phyloP scores from a whole-genome alignment of 2,797 vertebrate genomes.

The Etheostoma nigrum region DNA sequence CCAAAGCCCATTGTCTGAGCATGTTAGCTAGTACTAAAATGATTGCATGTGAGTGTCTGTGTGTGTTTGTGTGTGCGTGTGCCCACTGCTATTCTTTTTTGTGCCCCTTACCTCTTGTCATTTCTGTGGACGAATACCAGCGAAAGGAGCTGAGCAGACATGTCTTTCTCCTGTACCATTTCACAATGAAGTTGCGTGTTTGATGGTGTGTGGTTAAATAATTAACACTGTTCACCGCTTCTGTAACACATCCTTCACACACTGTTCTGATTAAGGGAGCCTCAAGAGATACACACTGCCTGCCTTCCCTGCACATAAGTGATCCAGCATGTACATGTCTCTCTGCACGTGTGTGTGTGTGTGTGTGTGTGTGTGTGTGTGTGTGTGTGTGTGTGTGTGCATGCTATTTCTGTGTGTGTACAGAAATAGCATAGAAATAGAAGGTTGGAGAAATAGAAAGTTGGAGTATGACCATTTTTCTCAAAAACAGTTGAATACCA shows the following conservation, averaged over 20 bases:
- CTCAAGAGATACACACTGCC: slow-evolving; percentile 60
- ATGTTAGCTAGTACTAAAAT: slow-evolving; percentile 73
- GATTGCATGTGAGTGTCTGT: slow-evolving; percentile 55
- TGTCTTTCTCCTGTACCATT: slow-evolving; percentile 46
- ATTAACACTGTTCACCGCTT: slow-evolving; percentile 73
- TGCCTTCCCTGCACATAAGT: slow-evolving; percentile 36
- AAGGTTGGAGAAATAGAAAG: background rate
- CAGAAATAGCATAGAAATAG: too few species aligned
- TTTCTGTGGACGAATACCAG: slow-evolving; percentile 52
- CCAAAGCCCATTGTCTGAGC: slow-evolving; percentile 75
- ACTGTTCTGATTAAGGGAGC: slow-evolving; percentile 76
- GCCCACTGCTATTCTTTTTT: slow-evolving; percentile 26
- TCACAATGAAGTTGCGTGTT: slow-evolving; percentile 36
- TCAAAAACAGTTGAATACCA: slow-evolving; percentile 34
- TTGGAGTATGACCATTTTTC: slow-evolving; percentile 17
- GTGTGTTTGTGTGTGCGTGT: slow-evolving; percentile 34
- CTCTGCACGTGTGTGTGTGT: slow-evolving; percentile 20
- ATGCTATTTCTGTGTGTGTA: too few species aligned
- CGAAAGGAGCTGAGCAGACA: slow-evolving; percentile 68
- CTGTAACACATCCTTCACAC: slow-evolving; percentile 72
- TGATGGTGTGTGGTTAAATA: slow-evolving; percentile 70
- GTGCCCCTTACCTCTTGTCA: slow-evolving; percentile 52
- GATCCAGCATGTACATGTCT: slow-evolving; percentile 27
- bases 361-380: slow-evolving; percentile 20
- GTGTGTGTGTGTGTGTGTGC: too few species aligned